Conservation (phyloP, 2,113 vertebrate genomes). For the Polypterus bichir region DNA sequence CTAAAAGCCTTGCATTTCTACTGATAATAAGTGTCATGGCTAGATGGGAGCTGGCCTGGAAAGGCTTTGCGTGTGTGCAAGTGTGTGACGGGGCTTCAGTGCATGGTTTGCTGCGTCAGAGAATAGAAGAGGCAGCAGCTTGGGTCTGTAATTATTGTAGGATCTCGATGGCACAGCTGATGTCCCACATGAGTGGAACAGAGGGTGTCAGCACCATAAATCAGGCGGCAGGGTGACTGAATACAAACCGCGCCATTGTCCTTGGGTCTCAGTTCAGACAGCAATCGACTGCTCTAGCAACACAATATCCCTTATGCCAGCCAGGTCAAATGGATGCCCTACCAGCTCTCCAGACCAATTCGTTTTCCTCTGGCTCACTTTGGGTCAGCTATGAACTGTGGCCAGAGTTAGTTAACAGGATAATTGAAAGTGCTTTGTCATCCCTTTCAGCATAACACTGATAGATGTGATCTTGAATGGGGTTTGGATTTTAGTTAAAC, state of each 20-base stretch:
- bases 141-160: conserved; percentile 36
- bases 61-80: no score
- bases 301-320: conserved; percentile 1
- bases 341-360: conserved; percentile 34
- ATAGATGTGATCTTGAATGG: conserved; percentile 81
- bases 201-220: conserved; percentile 57
- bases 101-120: neutral
- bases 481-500: conserved; percentile 80
- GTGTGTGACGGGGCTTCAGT: no score
- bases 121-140: conserved; percentile 17
- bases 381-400: conserved; percentile 62
- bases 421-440: conserved; percentile 76
- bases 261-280: conserved; percentile 39
- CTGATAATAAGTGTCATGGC: no score
- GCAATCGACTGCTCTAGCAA: conserved; percentile 40
- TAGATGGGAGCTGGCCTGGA: no score
- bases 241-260: conserved; percentile 55
- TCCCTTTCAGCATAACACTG: conserved; percentile 74
- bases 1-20: no score
- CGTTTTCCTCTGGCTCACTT: conserved; percentile 30
- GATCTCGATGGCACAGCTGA: conserved; percentile 38
- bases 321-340: conserved; percentile 22
- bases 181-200: conserved; percentile 43
- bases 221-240: conserved; percentile 55
- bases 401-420: conserved; percentile 62